phyloP scores from a whole-genome alignment of 2,113 vertebrate species.

The Coracopsis vasa region DNA sequence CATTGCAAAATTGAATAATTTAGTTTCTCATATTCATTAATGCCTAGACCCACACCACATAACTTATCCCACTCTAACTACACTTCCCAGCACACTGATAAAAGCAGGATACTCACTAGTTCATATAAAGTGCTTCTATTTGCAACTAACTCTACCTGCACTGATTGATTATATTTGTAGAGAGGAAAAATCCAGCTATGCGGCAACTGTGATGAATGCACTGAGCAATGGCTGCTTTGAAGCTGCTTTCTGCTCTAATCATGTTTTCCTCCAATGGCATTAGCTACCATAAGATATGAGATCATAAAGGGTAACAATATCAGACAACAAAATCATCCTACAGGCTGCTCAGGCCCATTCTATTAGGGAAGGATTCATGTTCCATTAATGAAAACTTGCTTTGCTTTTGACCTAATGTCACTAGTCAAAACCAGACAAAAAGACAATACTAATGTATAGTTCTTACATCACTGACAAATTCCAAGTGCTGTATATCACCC shows the following conservation, averaged over 20 bases:
- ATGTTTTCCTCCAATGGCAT: slow-evolving; percentile 53
- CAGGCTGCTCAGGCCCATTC: slow-evolving; percentile 13
- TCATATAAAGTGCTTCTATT: slow-evolving; percentile 56
- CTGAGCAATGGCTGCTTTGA: slow-evolving; percentile 40
- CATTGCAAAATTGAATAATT: slow-evolving; percentile 83
- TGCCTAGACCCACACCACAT: slow-evolving; percentile 77
- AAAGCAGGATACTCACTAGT: slow-evolving; percentile 59
- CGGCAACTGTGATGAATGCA: slow-evolving; percentile 36
- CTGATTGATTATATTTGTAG: slow-evolving; percentile 53
- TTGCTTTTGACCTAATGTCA: slow-evolving; percentile 27
- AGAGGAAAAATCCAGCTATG: slow-evolving; percentile 44
- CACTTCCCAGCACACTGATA: slow-evolving; percentile 64
- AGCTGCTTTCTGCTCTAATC: slow-evolving; percentile 66
- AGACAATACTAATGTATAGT: neutral
- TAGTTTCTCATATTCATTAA: slow-evolving; percentile 82
- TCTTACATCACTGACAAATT: neutral
- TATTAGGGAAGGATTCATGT: slow-evolving; percentile 47
- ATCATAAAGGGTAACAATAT: slow-evolving; percentile 59
- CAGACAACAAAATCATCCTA: slow-evolving; percentile 55
- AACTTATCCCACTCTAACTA: slow-evolving; percentile 75
- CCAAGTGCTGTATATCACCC: neutral
- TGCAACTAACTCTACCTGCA: slow-evolving; percentile 58
- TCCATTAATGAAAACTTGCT: slow-evolving; percentile 54
- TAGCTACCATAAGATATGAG: slow-evolving; percentile 63
- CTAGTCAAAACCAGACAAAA: neutral